These are phyloP conservation scores for Cranoglanis bouderius DNA, from an alignment of 2,113 vertebrate species.

Conservation along the genomic window DNA sequence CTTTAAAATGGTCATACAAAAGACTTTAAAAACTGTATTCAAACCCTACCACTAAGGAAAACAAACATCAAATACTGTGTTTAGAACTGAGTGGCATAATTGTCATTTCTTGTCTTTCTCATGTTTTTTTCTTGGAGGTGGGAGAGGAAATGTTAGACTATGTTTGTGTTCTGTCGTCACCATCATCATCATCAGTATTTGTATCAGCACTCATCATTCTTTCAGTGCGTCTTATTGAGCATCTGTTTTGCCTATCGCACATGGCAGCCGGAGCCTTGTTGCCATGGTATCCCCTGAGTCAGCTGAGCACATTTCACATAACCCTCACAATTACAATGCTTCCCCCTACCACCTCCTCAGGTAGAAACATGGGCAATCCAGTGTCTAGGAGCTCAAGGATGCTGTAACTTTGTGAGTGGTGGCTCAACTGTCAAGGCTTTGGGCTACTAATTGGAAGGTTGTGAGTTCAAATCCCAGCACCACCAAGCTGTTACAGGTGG, in stretches of 20 bases:
- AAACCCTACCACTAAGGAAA: not conserved
- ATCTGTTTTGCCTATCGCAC: constrained; percentile 46
- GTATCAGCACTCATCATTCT: not conserved
- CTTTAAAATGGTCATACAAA: not conserved
- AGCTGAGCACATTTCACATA: constrained; percentile 62
- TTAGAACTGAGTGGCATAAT: not conserved
- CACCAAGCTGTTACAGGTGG: not conserved
- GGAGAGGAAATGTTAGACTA: not conserved
- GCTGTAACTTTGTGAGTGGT: not conserved
- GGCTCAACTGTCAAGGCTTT: not conserved
- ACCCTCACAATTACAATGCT: constrained; percentile 30
- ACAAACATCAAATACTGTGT: not conserved
- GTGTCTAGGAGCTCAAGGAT: not conserved
- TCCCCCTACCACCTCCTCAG: not conserved
- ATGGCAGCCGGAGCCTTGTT: constrained; percentile 68
- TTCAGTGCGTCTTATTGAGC: not conserved
- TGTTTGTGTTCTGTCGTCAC: not conserved
- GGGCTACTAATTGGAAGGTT: not conserved
- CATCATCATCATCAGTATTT: not conserved
- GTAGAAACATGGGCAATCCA: not conserved
- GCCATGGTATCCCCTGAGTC: constrained; percentile 70
- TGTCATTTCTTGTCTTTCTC: not conserved
- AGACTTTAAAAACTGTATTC: not conserved
- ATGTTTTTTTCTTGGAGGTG: not conserved
- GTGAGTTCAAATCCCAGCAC: not conserved